Base-by-base conservation (phyloP, 2,113 vertebrate genomes). In the Hassar affinis region DNA sequence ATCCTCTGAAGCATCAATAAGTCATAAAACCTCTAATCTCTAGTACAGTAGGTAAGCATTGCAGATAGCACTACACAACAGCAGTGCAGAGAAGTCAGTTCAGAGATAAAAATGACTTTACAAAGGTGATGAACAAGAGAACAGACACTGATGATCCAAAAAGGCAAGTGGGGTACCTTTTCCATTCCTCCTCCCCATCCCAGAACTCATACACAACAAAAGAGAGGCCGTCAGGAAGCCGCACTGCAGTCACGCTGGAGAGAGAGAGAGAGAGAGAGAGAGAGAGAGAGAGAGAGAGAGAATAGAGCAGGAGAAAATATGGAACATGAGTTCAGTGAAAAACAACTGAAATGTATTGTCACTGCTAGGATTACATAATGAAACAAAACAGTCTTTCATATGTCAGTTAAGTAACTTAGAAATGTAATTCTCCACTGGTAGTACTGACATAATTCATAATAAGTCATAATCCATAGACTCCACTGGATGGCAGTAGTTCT, bases 181-280 rank as follows among this genome's bases (percentile, higher is more conserved):
- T 98, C 97, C 97, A 98, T 68, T 95, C 96, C 33, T 96, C 96
- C 82, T 98, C 96, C 0, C 95, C 96, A 78, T 97, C 97, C 97
- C 97, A 98, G 93, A 98, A 98, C 90, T 98, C 96, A 0, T 98
- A 98, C 81, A 98, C 75, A 3, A 98, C 96, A 17, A 98, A 98
- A 89, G 96, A 97, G 81, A 96, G 83, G 22, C 95, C 95, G 0
- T 98, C 97, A 0, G 95, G 94, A 78, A 97, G 94, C 77, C 95
- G 94, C 88, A 96, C 94, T 0, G 96, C 96, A 0, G 97, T 95
- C 54, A 97, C 92, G 52, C 97, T 98, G 86, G 22, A 25, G 54
- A 47, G 6, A 54, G 84, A n/a, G 15, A 6, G 11, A 52, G 14
- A 74, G 45, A 49, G 45, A 49, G 45, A 75, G 49, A 10, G 27